Conservation (phyloP, 2,888 invertebrate species). For the Taphrorychus bicolor region DNA sequence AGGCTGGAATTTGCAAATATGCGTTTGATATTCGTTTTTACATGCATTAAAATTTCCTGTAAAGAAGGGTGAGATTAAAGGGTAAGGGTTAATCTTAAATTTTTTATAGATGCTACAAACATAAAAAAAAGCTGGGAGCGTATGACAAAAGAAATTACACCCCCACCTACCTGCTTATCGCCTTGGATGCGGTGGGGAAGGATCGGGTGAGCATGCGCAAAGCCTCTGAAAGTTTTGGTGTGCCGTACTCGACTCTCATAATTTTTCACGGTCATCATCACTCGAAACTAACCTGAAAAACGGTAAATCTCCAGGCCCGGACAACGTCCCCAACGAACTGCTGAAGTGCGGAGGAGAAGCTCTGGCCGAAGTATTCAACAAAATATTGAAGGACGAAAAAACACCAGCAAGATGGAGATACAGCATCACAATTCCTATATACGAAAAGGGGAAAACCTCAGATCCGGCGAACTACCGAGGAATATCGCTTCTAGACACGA, state of each 20-base stretch:
- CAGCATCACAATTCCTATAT: too few species aligned
- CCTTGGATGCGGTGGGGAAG: slow-evolving; percentile 23
- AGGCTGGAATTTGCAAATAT: neutral
- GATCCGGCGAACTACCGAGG: too few species aligned
- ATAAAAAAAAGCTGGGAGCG: slow-evolving; percentile 1
- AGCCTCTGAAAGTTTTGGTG: slow-evolving; percentile 30
- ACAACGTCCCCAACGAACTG: too few species aligned
- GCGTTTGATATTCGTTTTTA: neutral
- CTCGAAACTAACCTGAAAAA: too few species aligned
- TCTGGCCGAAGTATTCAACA: too few species aligned
- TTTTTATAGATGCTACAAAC: slow-evolving; percentile 3
- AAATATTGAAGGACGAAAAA: too few species aligned
- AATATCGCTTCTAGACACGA: too few species aligned
- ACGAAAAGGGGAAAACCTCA: too few species aligned
- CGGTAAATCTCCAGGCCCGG: too few species aligned
- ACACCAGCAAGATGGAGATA: too few species aligned
- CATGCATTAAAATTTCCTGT: neutral
- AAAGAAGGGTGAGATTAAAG: neutral
- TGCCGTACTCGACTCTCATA: slow-evolving; percentile 26
- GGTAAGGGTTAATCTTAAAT: neutral
- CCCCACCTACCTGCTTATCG: slow-evolving; percentile 8
- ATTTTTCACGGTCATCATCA: slow-evolving; percentile 13
- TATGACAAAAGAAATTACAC: neutral
- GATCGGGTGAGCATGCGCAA: slow-evolving; percentile 13
- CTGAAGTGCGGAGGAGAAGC: too few species aligned